Conservation (phyloP, 2,797 vertebrate genomes). For the Urosaurus nigricauda region DNA sequence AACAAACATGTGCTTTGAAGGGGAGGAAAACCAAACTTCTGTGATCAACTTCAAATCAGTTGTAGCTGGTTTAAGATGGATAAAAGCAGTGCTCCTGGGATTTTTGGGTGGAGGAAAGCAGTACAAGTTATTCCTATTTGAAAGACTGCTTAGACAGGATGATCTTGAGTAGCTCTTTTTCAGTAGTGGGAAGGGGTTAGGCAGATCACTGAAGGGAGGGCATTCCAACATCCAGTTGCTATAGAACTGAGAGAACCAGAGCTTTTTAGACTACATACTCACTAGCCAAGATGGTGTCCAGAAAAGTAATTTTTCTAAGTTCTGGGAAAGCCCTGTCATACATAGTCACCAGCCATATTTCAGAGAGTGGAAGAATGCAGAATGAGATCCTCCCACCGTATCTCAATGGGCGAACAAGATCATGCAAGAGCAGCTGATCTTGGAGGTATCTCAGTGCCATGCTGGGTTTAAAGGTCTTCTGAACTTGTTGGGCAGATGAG, state of each 20-base stretch:
- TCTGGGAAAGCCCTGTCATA: background rate
- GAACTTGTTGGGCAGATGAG: background rate
- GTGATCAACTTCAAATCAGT: background rate
- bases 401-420: background rate
- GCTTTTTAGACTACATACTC: no score
- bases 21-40: background rate
- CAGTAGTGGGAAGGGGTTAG: background rate
- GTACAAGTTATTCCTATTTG: no score
- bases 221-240: background rate
- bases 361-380: background rate
- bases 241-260: background rate
- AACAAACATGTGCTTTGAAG: background rate
- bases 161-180: background rate
- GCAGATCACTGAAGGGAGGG: background rate
- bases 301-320: no score
- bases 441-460: background rate
- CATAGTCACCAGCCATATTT: background rate
- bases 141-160: background rate
- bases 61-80: background rate
- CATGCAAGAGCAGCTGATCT: background rate
- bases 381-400: background rate
- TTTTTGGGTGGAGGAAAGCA: background rate
- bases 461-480: background rate
- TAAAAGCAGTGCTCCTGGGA: background rate
- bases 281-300: no score